Percentiles rank a stretch among this genome's conserved stretches.
phyloP scores from a whole-genome alignment of 2,113 vertebrate genomes.

The Oryzias celebensis region DNA sequence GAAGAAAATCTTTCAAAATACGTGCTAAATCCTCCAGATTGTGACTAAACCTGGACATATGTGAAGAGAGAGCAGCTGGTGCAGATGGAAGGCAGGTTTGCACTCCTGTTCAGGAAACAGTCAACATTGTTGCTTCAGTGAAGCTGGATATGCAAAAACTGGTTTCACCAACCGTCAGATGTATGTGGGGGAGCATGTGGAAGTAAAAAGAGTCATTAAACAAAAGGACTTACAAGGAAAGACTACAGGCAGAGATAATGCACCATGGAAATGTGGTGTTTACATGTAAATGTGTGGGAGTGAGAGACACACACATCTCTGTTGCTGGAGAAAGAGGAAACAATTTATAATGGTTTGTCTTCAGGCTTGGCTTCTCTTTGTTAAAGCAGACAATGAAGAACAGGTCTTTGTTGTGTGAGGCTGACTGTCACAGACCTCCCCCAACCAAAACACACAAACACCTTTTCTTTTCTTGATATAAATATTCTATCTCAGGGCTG shows the following conservation, averaged over 20 bases:
- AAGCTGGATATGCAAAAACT: slow-evolving; percentile 10
- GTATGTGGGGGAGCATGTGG: slow-evolving; percentile 11
- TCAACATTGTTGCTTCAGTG: not conserved
- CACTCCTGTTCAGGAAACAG: not conserved
- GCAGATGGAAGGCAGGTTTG: not conserved
- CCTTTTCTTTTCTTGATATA: no score
- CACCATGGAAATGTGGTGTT: slow-evolving; percentile 12
- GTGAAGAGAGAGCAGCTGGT: slow-evolving; percentile 22
- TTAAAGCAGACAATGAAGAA: slow-evolving; percentile 61
- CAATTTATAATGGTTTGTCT: slow-evolving; percentile 48
- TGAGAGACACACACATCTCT: slow-evolving; percentile 23
- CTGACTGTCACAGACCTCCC: slow-evolving; percentile 10
- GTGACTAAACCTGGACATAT: slow-evolving; percentile 24
- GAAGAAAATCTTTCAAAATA: slow-evolving; percentile 20
- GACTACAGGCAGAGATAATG: slow-evolving; percentile 34
- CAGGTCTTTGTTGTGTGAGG: slow-evolving; percentile 53
- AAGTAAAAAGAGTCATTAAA: slow-evolving; percentile 17
- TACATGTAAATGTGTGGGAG: slow-evolving; percentile 8
- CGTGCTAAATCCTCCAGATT: slow-evolving; percentile 21
- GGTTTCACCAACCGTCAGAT: slow-evolving; percentile 25
- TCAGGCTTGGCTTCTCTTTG: slow-evolving; percentile 64
- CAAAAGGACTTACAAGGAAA: slow-evolving; percentile 9
- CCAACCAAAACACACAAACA: no score
- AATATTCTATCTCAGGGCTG: no score
- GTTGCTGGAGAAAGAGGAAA: slow-evolving; percentile 60